Evolutionary conservation across 2,888 invertebrate species (phyloP).

Genomic region (Acanthosepion esculentum): DNA sequence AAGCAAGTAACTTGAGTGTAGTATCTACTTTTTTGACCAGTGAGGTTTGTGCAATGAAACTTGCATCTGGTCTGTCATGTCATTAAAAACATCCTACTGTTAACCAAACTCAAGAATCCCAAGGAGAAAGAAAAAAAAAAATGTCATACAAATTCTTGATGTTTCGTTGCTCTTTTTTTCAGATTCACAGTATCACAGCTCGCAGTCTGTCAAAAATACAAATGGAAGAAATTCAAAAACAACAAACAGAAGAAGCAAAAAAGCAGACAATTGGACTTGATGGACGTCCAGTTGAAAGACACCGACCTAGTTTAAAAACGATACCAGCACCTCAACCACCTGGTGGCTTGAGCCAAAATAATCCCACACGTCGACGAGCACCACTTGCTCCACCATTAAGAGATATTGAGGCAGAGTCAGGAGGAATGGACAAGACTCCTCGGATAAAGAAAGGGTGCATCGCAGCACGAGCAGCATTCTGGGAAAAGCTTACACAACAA

Average conservation of each 20-base stretch:
- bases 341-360: neutral
- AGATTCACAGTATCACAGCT: constrained; percentile 70
- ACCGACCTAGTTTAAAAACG: neutral
- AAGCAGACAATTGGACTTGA: constrained; percentile 35
- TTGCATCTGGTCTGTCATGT: no score
- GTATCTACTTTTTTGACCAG: no score
- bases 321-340: constrained; percentile 39
- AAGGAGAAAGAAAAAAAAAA: neutral
- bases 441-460: constrained; percentile 64
- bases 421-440: constrained; percentile 52
- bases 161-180: constrained; percentile 49
- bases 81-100: no score
- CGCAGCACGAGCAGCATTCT: constrained; percentile 67
- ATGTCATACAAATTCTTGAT: neutral
- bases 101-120: no score
- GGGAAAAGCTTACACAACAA: constrained; percentile 63
- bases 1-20: no score
- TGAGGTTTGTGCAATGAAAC: no score
- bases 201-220: constrained; percentile 66
- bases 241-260: constrained; percentile 37
- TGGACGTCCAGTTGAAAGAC: constrained; percentile 14
- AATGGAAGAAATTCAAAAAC: constrained; percentile 58
- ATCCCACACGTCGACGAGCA: constrained; percentile 41
- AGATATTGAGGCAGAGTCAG: neutral
- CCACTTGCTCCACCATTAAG: constrained; percentile 49